Conservation (phyloP, 2,113 vertebrate species). For the Toxostoma redivivum region DNA sequence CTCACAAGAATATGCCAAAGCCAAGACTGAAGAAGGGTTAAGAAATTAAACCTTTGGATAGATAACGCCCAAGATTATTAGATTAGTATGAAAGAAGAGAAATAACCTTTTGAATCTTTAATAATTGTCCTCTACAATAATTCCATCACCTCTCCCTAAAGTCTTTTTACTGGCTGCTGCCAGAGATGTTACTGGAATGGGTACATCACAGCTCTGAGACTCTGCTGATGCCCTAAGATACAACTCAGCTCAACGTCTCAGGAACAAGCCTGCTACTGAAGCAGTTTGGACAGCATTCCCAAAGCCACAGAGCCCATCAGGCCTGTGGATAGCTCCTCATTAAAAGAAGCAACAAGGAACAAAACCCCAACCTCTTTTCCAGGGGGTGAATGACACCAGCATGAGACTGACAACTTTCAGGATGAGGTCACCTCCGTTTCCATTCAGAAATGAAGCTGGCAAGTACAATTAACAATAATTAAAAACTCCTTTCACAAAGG, state of each 20-base stretch:
- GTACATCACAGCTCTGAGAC: neutral
- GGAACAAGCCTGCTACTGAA: neutral
- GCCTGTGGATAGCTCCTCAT: neutral
- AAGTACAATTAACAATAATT: constrained; percentile 33
- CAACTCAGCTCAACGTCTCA: neutral
- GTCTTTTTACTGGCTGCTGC: neutral
- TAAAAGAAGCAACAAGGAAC: neutral
- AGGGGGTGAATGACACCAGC: neutral
- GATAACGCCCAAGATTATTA: neutral
- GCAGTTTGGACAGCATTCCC: neutral
- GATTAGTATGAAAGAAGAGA: neutral
- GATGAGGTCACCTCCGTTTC: constrained; percentile 46
- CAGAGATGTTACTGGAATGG: neutral
- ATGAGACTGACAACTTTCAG: constrained; percentile 9
- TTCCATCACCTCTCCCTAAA: neutral
- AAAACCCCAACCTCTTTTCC: neutral
- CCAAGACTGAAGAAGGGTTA: neutral
- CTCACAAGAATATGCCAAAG: neutral
- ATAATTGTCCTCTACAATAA: rapidly evolving
- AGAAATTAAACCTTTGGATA: neutral
- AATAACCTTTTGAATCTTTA: neutral
- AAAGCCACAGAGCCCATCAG: neutral
- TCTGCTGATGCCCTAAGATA: neutral
- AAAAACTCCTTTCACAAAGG: constrained; percentile 56
- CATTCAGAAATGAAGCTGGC: neutral